These are phyloP conservation scores for Parthenolecanium corni DNA, from an alignment of 2,888 invertebrate genomes.

Conservation along the genomic window DNA sequence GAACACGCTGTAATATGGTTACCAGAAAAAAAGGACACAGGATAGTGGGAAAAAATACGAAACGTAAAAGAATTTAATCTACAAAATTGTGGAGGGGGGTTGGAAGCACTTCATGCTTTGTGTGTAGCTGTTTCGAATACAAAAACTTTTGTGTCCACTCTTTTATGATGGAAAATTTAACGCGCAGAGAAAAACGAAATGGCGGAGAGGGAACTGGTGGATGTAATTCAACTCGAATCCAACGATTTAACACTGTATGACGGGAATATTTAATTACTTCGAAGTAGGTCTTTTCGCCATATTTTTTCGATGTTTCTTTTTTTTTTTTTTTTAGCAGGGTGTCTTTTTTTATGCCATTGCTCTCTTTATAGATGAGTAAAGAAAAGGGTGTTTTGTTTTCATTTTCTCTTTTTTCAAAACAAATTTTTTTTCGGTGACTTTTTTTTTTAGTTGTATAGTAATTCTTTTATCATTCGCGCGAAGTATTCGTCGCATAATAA, in stretches of 20 bases:
- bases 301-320: too few species aligned
- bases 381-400: too few species aligned
- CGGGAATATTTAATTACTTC: conserved; percentile 21
- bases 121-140: conserved; percentile 24
- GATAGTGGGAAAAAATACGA: too few species aligned
- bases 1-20: conserved; percentile 17
- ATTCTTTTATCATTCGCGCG: too few species aligned
- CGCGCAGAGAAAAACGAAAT: conserved; percentile 4
- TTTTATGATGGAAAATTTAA: conserved; percentile 17
- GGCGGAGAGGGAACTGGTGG: neutral
- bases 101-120: conserved; percentile 10
- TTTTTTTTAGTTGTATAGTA: too few species aligned
- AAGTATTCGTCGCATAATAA: too few species aligned
- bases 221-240: conserved; percentile 25
- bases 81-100: neutral
- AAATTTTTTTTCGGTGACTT: too few species aligned
- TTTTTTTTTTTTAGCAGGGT: too few species aligned
- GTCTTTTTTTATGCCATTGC: too few species aligned
- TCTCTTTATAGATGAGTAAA: too few species aligned
- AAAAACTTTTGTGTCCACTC: conserved; percentile 17
- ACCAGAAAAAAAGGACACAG: too few species aligned
- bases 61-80: conserved; percentile 19
- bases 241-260: conserved; percentile 24
- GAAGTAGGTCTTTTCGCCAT: neutral
- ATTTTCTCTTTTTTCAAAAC: too few species aligned